These are phyloP conservation scores for Axea sp. DNA, from an alignment of 2,888 invertebrate species.

Conservation along the genomic window DNA sequence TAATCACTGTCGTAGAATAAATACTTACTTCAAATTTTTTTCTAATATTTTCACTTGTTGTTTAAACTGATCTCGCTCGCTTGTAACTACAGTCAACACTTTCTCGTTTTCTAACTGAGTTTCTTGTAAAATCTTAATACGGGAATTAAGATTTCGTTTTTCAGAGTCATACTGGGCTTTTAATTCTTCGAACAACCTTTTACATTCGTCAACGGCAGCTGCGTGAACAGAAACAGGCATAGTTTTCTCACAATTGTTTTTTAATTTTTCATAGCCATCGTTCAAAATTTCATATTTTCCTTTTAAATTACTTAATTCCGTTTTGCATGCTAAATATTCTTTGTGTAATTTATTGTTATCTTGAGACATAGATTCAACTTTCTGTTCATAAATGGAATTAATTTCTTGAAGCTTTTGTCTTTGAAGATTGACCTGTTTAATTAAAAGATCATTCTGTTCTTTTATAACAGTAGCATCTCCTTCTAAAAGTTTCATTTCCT, in stretches of 20 bases:
- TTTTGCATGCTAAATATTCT: slow-evolving; percentile 82
- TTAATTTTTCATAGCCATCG: slow-evolving; percentile 80
- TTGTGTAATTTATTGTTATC: slow-evolving; percentile 85
- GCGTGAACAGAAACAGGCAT: slow-evolving; percentile 85
- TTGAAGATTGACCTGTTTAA: slow-evolving; percentile 85
- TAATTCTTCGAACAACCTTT: slow-evolving; percentile 87
- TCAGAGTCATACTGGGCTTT: slow-evolving; percentile 87
- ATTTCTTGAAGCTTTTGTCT: slow-evolving; percentile 88
- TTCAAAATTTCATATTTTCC: slow-evolving; percentile 82
- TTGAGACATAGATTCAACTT: slow-evolving; percentile 84
- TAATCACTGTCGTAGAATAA: too few species aligned
- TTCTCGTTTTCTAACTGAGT: slow-evolving; percentile 80
- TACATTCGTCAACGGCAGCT: slow-evolving; percentile 86
- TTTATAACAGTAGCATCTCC: slow-evolving; percentile 73
- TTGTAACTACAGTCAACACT: slow-evolving; percentile 78
- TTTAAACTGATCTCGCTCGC: slow-evolving; percentile 80
- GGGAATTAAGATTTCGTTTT: slow-evolving; percentile 82
- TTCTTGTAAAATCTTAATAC: slow-evolving; percentile 80
- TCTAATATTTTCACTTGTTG: slow-evolving; percentile 81
- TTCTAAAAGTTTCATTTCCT: slow-evolving; percentile 72
- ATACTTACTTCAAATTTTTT: slow-evolving; percentile 81
- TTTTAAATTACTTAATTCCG: slow-evolving; percentile 82
- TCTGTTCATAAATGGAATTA: slow-evolving; percentile 86
- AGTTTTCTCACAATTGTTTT: slow-evolving; percentile 81
- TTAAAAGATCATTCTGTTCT: slow-evolving; percentile 80